Conservation (phyloP, 2,113 vertebrate species). For the Nanger granti region DNA sequence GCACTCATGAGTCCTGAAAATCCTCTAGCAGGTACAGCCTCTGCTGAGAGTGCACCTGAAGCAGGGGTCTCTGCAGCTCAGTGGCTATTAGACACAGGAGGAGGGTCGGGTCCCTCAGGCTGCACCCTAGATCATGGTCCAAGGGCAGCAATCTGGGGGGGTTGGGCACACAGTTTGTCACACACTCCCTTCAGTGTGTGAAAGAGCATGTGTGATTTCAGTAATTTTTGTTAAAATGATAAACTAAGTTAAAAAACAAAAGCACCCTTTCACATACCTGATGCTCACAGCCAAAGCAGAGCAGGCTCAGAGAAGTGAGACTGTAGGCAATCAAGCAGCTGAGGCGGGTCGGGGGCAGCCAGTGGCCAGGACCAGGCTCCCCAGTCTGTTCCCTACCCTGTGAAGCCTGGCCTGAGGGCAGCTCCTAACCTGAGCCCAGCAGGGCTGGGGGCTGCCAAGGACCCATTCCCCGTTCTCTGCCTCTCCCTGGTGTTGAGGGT, state of each 20-base stretch:
- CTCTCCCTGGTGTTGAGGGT: background rate
- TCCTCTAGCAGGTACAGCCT: background rate
- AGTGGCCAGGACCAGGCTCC: background rate
- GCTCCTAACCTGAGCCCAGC: background rate
- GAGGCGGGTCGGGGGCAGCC: background rate
- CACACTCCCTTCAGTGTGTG: background rate
- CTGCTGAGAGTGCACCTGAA: background rate
- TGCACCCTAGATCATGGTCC: background rate
- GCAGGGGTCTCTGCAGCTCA: background rate
- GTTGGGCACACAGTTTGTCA: background rate
- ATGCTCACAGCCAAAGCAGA: background rate
- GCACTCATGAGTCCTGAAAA: background rate
- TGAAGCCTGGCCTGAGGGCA: background rate
- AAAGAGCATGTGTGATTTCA: background rate
- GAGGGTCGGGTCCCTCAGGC: background rate
- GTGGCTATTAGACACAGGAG: background rate
- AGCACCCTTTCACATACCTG: background rate
- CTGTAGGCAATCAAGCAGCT: accelerated
- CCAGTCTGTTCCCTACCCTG: background rate
- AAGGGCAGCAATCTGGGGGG: background rate
- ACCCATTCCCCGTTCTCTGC: background rate
- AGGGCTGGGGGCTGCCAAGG: background rate
- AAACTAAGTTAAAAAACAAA: background rate
- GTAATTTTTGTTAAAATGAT: background rate
- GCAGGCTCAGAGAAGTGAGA: background rate